Percentiles rank a stretch among this genome's conserved stretches.
Evolutionary conservation across 2,113 vertebrate genomes (phyloP).

Genomic region (Paramormyrops kingsleyae): DNA sequence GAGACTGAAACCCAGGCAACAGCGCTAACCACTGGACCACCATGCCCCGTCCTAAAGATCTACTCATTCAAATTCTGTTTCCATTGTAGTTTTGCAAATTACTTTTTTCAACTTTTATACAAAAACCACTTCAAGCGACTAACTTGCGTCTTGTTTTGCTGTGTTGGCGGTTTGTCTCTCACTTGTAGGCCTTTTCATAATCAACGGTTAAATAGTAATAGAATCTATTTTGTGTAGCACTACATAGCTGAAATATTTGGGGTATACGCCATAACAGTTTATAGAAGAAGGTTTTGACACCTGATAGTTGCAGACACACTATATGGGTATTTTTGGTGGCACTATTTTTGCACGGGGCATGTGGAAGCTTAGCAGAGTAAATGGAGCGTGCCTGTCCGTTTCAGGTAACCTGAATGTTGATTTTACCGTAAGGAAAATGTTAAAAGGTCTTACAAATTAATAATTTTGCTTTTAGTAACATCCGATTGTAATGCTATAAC

Average conservation of each 20-base stretch:
- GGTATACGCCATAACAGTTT: not conserved
- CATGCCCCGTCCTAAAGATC: too few species aligned
- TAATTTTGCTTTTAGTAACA: not conserved
- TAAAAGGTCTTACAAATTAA: not conserved
- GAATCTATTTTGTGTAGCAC: not conserved
- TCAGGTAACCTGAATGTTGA: not conserved
- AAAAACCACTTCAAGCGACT: not conserved
- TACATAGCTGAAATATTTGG: not conserved
- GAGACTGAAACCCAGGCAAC: too few species aligned
- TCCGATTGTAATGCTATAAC: not conserved
- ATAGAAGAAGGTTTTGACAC: not conserved
- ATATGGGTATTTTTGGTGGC: not conserved
- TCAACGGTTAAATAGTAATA: not conserved
- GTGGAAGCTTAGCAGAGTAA: not conserved
- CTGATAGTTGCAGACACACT: not conserved
- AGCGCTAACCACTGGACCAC: too few species aligned
- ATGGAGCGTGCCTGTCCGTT: not conserved
- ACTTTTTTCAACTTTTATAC: not conserved
- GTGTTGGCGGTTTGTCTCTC: not conserved
- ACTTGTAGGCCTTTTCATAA: not conserved
- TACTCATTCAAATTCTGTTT: not conserved
- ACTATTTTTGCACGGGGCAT: not conserved
- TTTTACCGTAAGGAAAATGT: not conserved
- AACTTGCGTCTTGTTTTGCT: not conserved
- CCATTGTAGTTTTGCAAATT: not conserved